Conservation (phyloP, 2,113 vertebrate genomes). For the Arvicanthis niloticus region DNA sequence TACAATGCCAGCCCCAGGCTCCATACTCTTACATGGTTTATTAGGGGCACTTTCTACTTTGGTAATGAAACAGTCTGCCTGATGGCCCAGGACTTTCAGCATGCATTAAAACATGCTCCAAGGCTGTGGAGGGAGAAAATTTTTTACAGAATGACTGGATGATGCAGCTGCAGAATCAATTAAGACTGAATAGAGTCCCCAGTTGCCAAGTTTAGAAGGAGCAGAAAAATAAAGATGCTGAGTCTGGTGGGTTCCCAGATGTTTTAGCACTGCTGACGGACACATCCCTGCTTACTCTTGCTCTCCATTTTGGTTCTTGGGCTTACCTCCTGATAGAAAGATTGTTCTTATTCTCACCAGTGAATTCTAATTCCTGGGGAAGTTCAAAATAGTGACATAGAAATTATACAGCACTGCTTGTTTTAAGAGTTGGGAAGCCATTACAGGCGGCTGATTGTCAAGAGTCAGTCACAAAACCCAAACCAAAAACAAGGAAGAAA, state of each 20-base stretch:
- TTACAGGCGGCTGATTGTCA: neutral
- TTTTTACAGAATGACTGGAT: conserved; percentile 50
- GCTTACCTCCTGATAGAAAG: conserved; percentile 55
- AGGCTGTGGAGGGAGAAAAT: neutral
- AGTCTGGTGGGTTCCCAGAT: conserved; percentile 71
- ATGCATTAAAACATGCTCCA: conserved; percentile 17
- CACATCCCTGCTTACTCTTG: conserved; percentile 10
- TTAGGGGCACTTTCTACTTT: conserved; percentile 13
- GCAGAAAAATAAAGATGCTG: conserved; percentile 73
- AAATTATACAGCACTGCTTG: neutral
- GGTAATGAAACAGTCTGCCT: conserved; percentile 6
- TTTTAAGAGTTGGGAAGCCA: neutral
- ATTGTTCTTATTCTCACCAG: neutral
- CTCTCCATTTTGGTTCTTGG: conserved; percentile 21
- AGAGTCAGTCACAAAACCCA: neutral
- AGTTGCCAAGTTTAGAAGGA: conserved; percentile 76
- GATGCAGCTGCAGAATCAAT: conserved; percentile 78
- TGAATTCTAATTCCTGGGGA: neutral
- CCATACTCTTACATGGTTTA: neutral
- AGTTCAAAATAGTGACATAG: neutral
- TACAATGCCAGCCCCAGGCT: neutral
- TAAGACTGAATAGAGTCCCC: conserved; percentile 66
- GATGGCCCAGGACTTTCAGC: neutral
- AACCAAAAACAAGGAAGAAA: neutral
- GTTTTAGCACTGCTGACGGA: conserved; percentile 64